These are phyloP conservation scores for Chaetoderma sp. DNA, from an alignment of 2,888 invertebrate genomes.

Conservation along the genomic window DNA sequence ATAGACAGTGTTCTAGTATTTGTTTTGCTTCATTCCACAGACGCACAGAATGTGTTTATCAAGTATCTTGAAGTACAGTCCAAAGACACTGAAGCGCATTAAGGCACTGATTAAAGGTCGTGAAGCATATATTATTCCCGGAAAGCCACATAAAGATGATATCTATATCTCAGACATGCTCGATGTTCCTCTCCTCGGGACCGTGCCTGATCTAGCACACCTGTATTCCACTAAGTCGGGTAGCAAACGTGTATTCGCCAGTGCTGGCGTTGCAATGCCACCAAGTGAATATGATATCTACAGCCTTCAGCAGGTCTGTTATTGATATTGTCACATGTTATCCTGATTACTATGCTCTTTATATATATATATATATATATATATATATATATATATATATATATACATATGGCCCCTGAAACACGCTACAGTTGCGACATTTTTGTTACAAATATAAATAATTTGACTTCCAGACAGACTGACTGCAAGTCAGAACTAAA, in stretches of 20 bases:
- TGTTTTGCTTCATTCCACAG: constrained; percentile 40
- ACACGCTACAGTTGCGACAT: not conserved
- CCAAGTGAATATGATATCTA: constrained; percentile 68
- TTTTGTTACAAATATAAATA: too few relatives aligned
- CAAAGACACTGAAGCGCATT: constrained; percentile 62
- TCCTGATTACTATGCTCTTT: not conserved
- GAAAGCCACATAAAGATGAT: constrained; percentile 66
- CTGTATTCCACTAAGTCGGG: constrained; percentile 69
- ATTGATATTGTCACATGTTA: too few relatives aligned
- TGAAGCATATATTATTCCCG: constrained; percentile 66
- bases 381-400: too few relatives aligned
- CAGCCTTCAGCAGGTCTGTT: constrained; percentile 63
- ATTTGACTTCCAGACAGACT: too few relatives aligned
- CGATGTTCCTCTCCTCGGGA: constrained; percentile 62
- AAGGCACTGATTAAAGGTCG: constrained; percentile 65
- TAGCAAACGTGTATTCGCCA: constrained; percentile 66
- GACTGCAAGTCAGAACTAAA: too few relatives aligned
- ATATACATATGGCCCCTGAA: too few relatives aligned
- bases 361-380: constrained; percentile 11
- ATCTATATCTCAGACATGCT: constrained; percentile 64
- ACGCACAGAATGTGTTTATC: constrained; percentile 68
- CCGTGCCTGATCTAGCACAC: constrained; percentile 67
- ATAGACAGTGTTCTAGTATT: not conserved
- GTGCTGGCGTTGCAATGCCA: constrained; percentile 63
- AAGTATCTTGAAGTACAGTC: constrained; percentile 67